Evolutionary conservation across 2,888 invertebrate genomes (phyloP).

Genomic region (Prosapia bicincta): DNA sequence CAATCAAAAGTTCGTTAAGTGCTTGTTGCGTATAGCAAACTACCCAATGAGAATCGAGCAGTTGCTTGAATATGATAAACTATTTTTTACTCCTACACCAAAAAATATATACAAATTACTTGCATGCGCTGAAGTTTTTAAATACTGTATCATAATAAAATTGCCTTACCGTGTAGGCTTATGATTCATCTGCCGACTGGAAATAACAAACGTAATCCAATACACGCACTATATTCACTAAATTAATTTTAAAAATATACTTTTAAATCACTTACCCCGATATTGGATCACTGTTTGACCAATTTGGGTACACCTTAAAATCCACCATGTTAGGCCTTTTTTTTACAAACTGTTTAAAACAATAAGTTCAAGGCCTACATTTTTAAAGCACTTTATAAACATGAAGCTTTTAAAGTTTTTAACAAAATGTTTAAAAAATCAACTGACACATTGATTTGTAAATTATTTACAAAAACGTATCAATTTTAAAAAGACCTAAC

Average conservation of each 20-base stretch:
- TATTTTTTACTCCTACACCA: too few relatives aligned
- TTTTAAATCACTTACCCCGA: constrained; percentile 25
- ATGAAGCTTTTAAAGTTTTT: not conserved
- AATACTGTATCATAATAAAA: not conserved
- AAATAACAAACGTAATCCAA: constrained; percentile 17
- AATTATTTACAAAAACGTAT: not conserved
- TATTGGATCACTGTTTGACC: constrained; percentile 24
- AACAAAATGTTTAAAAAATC: not conserved
- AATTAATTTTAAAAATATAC: constrained; percentile 3
- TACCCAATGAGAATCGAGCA: too few relatives aligned
- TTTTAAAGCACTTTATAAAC: not conserved
- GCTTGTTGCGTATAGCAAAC: too few relatives aligned
- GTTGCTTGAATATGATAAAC: too few relatives aligned
- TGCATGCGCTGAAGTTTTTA: not conserved
- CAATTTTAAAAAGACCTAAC: not conserved
- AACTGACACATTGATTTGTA: not conserved
- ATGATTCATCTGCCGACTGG: constrained; percentile 19
- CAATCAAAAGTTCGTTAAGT: too few relatives aligned
- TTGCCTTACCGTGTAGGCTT: constrained; percentile 2
- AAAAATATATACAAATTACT: not conserved
- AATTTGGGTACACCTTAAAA: constrained; percentile 25
- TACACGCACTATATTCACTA: constrained; percentile 10
- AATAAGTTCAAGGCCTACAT: not conserved
- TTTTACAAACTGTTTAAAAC: not conserved
- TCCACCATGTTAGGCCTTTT: constrained; percentile 17